A percentile compares a stretch with the other conserved stretches of the same genome.
Conservation (phyloP, 2,113 vertebrate genomes). For the Tiliqua scincoides region DNA sequence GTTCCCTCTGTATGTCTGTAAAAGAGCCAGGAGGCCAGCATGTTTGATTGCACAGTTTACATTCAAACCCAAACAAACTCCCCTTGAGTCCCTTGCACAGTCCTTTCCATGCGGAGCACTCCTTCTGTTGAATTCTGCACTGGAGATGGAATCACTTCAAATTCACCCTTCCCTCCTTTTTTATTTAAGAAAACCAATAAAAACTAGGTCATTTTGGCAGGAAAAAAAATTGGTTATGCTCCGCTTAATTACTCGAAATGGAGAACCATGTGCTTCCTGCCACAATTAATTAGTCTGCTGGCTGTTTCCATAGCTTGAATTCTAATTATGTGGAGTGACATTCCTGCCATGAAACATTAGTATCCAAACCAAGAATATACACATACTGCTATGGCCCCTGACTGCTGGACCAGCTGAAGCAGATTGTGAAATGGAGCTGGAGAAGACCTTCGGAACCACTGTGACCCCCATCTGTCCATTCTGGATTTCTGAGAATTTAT, state of each 20-base stretch:
- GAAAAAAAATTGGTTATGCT: neutral
- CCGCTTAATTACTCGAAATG: constrained; percentile 52
- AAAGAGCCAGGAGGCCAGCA: neutral
- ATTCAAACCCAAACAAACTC: neutral
- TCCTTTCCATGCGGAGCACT: neutral
- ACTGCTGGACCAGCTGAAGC: constrained; percentile 34
- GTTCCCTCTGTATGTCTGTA: neutral
- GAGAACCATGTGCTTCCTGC: constrained; percentile 60
- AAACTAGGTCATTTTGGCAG: neutral
- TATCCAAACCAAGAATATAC: neutral
- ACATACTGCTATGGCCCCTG: neutral
- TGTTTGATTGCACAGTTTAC: neutral
- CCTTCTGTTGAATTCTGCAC: constrained; percentile 11
- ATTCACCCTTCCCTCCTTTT: neutral
- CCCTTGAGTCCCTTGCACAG: neutral
- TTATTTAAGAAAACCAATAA: neutral
- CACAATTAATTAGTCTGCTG: constrained; percentile 55
- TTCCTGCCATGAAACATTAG: constrained; percentile 55
- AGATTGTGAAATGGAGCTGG: constrained; percentile 21
- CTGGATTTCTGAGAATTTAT: neutral
- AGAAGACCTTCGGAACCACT: neutral
- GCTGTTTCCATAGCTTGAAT: constrained; percentile 40
- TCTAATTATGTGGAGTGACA: constrained; percentile 48
- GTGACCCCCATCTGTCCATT: neutral
- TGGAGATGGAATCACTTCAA: constrained; percentile 4